Evolutionary conservation across 2,797 vertebrate genomes (phyloP), one percentile per base, ranked within the genome.

Genomic region (Cyprinodon diabolis): DNA sequence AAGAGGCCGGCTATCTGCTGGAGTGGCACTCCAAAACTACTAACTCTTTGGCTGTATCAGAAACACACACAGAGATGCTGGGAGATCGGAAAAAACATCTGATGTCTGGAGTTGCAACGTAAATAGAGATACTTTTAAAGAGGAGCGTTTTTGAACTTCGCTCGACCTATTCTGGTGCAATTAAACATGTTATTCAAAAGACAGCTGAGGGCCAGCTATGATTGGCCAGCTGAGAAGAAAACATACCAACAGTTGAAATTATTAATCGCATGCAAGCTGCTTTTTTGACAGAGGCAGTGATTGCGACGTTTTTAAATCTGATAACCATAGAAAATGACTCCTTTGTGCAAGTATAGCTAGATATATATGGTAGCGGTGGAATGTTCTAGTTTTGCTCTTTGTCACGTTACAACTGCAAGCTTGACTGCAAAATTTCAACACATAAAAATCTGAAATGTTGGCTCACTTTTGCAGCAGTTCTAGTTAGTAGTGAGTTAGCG

Each of bases 1-100:
- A 78, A 84, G 84, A 89, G 87, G 88, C 81, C 84, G 81, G 83
- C 87, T 89, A 86, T 93, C 82, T 90, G 80, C 67, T 91, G 79
- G 87, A 94, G 91, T 88, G 88, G 82, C 79, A 79, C 91, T 92
- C 85, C 54, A 85, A 84, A 82, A 74, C 85, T 76, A 79, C 87
- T 70, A 87, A 89, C 90, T 90, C 84, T 55, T 7, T 74, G 85
- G 76, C 81, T 83, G 78, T 77, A 88, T 87, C 81, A 83, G 71
- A 86, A 84, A 81, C 84, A 79, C 17, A 69, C 74, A 81, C 77
- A 80, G 71, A 71, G 72, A 78, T 21, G 40, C 6, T 0, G 21
- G 43, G 70, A 77, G 78, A 48, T 63, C 67, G 54, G 52, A 74
- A 75, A 48, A 66, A 23, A 49, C 69, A 6, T 17, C 43, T 52